These are phyloP conservation scores for Listronotus oregonensis DNA, from an alignment of 1,140 invertebrate species.

Conservation along the genomic window DNA sequence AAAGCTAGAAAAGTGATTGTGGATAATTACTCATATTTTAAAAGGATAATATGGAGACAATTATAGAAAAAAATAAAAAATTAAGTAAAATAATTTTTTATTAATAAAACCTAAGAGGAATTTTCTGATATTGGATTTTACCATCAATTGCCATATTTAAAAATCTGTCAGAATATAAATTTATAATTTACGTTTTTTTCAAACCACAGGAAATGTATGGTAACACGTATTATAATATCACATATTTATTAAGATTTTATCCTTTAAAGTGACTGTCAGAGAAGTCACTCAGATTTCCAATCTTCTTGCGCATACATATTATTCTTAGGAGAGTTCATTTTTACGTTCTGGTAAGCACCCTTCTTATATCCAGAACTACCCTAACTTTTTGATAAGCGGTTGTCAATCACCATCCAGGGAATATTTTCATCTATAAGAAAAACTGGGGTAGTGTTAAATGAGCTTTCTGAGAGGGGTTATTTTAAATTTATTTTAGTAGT, in stretches of 20 bases:
- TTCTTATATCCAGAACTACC: slow-evolving; percentile 34
- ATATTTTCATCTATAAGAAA: slow-evolving; percentile 15
- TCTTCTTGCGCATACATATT: slow-evolving; percentile 35
- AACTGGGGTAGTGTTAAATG: neutral
- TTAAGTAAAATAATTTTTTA: too few species aligned
- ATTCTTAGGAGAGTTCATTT: slow-evolving; percentile 35
- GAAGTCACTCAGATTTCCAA: slow-evolving; percentile 38
- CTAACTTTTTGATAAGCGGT: slow-evolving; percentile 39
- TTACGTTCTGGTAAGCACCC: slow-evolving; percentile 38
- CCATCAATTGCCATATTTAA: too few species aligned
- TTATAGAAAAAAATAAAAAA: too few species aligned
- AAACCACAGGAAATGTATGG: too few species aligned
- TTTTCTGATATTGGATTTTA: too few species aligned
- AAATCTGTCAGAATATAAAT: too few species aligned
- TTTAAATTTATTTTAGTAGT: too few species aligned
- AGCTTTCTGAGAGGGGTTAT: neutral
- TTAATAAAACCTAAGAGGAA: too few species aligned
- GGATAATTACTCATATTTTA: too few species aligned
- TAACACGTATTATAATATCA: neutral
- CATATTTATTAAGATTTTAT: slow-evolving; percentile 34
- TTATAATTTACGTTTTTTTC: too few species aligned
- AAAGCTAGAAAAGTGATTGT: too few species aligned
- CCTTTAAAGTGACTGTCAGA: slow-evolving; percentile 34
- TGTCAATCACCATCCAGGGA: slow-evolving; percentile 36
- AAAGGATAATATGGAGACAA: too few species aligned